Evolutionary conservation across 2,797 vertebrate genomes (phyloP).

Genomic region (Fringilla coelebs): DNA sequence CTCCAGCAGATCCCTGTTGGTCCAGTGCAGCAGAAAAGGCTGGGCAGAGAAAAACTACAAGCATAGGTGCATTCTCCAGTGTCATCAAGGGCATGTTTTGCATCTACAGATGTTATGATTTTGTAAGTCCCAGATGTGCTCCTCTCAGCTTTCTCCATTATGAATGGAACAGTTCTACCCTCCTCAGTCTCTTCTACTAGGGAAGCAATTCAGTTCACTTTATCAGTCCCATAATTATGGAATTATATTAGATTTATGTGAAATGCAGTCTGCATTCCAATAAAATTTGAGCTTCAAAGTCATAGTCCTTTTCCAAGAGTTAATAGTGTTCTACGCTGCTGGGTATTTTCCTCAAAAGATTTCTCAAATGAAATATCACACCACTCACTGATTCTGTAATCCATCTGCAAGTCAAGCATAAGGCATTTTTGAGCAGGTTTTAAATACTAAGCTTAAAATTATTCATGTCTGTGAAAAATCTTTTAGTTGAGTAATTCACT

Average conservation of each 20-base stretch:
- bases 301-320: neutral
- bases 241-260: neutral
- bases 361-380: neutral
- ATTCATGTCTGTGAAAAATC: neutral
- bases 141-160: neutral
- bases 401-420: neutral
- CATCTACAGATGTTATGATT: neutral
- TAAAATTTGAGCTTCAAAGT: neutral
- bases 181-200: neutral
- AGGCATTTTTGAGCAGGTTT: neutral
- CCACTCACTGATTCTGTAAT: neutral
- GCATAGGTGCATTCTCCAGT: neutral
- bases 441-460: neutral
- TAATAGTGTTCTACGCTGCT: neutral
- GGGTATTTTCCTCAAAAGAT: neutral
- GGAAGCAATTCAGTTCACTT: neutral
- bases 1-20: neutral
- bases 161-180: neutral
- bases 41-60: neutral
- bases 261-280: neutral
- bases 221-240: neutral
- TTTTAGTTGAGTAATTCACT: neutral
- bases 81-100: neutral
- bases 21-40: neutral
- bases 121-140: neutral